Conservation (phyloP, 2,113 vertebrate species). For the Baryphthengus martii region DNA sequence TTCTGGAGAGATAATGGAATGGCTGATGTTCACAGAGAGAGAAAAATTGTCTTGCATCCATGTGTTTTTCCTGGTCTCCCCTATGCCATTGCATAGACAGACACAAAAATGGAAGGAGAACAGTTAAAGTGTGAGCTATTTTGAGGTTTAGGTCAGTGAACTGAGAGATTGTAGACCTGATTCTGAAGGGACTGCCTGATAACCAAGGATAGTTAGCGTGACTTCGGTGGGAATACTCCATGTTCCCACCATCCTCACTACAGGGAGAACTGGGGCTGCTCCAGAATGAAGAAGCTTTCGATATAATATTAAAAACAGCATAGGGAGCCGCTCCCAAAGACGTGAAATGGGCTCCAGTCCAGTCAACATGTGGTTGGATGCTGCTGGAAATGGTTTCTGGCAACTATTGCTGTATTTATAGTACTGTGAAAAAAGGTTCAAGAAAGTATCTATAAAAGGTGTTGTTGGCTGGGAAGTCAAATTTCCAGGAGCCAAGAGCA, state of each 20-base stretch:
- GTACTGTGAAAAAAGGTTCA: constrained; percentile 63
- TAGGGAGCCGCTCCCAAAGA: constrained; percentile 38
- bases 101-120: not conserved
- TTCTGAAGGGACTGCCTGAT: not conserved
- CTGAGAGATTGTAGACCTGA: not conserved
- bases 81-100: not conserved
- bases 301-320: constrained; percentile 37
- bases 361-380: constrained; percentile 74
- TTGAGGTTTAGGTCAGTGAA: not conserved
- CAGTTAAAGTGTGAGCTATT: not conserved
- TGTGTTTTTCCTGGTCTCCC: not conserved
- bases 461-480: constrained; percentile 73
- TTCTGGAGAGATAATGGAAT: not conserved
- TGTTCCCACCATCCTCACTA: not conserved
- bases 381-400: constrained; percentile 71
- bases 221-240: not conserved
- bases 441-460: constrained; percentile 81
- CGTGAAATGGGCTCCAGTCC: constrained; percentile 48
- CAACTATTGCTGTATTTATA: constrained; percentile 69
- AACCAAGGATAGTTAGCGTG: not conserved
- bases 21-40: not conserved
- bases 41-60: not conserved
- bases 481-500: constrained; percentile 74
- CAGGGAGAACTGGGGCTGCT: not conserved
- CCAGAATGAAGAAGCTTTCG: constrained; percentile 34